Percentiles rank a stretch among this genome's conserved stretches.
These are phyloP conservation scores for Scrobipalpa costella DNA, from an alignment of 2,888 invertebrate species.

Conservation along the genomic window DNA sequence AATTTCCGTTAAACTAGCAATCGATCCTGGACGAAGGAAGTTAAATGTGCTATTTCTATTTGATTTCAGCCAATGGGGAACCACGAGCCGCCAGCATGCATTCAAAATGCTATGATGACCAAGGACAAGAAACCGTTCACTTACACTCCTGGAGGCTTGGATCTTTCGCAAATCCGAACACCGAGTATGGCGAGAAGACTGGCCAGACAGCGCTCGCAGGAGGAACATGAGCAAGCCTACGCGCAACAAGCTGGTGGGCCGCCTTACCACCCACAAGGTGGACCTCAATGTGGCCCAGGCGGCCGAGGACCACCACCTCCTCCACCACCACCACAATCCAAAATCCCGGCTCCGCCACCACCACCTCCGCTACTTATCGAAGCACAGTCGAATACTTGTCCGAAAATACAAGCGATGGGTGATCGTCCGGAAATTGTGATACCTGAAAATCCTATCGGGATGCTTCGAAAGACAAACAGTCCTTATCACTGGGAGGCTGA, in stretches of 20 bases:
- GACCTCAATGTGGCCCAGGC: conserved; percentile 57
- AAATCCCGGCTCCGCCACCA: conserved; percentile 77
- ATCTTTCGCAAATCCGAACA: conserved; percentile 93
- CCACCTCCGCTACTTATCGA: conserved; percentile 83
- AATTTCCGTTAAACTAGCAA: neutral
- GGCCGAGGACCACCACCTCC: conserved; percentile 47
- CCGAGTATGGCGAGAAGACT: conserved; percentile 93
- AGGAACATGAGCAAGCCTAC: conserved; percentile 75
- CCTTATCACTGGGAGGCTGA: conserved; percentile 84
- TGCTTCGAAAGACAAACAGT: conserved; percentile 85
- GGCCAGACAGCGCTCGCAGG: conserved; percentile 83
- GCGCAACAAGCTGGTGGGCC: conserved; percentile 46
- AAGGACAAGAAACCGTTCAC: conserved; percentile 98
- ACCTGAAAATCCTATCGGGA: conserved; percentile 86
- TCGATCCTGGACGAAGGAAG: too few species aligned
- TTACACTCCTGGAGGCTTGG: conserved; percentile 96
- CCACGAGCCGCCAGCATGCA: conserved; percentile 91
- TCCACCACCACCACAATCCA: conserved; percentile 73
- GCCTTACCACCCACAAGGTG: conserved; percentile 61
- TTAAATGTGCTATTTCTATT: neutral
- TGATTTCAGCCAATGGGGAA: conserved; percentile 71
- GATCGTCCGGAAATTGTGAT: conserved; percentile 88
- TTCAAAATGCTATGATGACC: conserved; percentile 96
- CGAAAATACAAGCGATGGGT: conserved; percentile 78
- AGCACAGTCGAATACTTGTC: conserved; percentile 71